phyloP scores from a whole-genome alignment of 2,797 vertebrate species.

The Aeoliscus strigatus region DNA sequence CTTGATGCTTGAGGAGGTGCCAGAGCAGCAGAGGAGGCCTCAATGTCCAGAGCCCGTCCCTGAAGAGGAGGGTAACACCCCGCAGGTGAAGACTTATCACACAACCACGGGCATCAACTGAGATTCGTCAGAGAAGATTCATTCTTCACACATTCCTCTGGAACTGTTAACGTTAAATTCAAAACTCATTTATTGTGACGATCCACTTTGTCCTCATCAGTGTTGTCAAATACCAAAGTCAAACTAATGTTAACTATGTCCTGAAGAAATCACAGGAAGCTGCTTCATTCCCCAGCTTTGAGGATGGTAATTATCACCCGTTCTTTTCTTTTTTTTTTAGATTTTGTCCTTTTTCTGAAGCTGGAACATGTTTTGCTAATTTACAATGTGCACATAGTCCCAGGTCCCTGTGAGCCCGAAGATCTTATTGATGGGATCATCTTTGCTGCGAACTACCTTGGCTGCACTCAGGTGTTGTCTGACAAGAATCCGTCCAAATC shows the following conservation, averaged over 20 bases:
- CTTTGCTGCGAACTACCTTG: constrained; percentile 97
- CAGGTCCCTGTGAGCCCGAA: constrained; percentile 95
- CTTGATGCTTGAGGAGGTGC: constrained; percentile 35
- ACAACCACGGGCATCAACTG: background rate
- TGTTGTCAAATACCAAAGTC: background rate
- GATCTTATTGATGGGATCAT: constrained; percentile 89
- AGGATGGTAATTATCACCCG: constrained; percentile 84
- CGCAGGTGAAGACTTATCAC: constrained; percentile 42
- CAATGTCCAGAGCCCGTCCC: constrained; percentile 39
- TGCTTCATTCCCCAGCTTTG: constrained; percentile 93
- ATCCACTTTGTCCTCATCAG: background rate
- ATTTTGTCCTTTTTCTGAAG: constrained; percentile 3
- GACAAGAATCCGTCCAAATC: constrained; percentile 95
- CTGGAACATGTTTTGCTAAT: constrained; percentile 1
- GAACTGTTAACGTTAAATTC: background rate
- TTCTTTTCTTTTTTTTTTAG: constrained; percentile 4
- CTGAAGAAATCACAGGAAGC: constrained; percentile 85
- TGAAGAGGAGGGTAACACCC: constrained; percentile 45
- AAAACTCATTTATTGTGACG: background rate
- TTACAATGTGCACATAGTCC: constrained; percentile 74
- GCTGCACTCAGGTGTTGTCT: constrained; percentile 92
- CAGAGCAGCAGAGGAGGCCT: constrained; percentile 44
- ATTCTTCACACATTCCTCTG: no score
- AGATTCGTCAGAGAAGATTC: no score
- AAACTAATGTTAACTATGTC: constrained; percentile 12